A percentile compares a stretch with the other conserved stretches of the same genome.
phyloP scores from a whole-genome alignment of 2,888 invertebrate species.

The Mesorhabditis belari region DNA sequence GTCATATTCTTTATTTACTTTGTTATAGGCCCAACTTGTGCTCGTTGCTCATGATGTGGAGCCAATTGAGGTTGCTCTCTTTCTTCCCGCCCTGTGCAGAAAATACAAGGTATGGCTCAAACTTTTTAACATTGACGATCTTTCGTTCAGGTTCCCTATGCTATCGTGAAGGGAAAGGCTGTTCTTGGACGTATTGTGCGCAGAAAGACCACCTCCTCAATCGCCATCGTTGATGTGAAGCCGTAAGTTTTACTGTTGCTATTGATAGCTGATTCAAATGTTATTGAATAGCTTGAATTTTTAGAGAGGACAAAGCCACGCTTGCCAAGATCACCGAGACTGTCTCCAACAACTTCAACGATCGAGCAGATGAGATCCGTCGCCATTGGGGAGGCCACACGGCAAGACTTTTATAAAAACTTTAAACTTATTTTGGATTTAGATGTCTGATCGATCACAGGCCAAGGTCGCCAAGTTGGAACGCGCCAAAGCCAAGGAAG shows the following conservation, averaged over 20 bases:
- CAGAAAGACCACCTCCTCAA: constrained; percentile 84
- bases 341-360: constrained; percentile 97
- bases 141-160: constrained; percentile 78
- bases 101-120: constrained; percentile 68
- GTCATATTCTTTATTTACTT: background rate
- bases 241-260: constrained; percentile 55
- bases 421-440: too few species aligned
- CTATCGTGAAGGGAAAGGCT: constrained; percentile 96
- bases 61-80: constrained; percentile 95
- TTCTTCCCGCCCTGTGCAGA: constrained; percentile 93
- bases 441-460: background rate
- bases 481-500: background rate
- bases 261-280: constrained; percentile 10
- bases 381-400: constrained; percentile 90
- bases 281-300: constrained; percentile 5
- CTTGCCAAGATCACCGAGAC: constrained; percentile 87
- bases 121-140: background rate
- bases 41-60: constrained; percentile 98
- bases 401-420: too few species aligned
- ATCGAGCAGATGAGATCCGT: constrained; percentile 78
- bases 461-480: background rate
- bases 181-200: constrained; percentile 87
- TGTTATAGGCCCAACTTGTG: constrained; percentile 79
- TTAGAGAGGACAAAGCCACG: constrained; percentile 73
- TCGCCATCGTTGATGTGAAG: constrained; percentile 77